Evolutionary conservation across 2,888 invertebrate genomes (phyloP).

Genomic region (Erebia ligea): DNA sequence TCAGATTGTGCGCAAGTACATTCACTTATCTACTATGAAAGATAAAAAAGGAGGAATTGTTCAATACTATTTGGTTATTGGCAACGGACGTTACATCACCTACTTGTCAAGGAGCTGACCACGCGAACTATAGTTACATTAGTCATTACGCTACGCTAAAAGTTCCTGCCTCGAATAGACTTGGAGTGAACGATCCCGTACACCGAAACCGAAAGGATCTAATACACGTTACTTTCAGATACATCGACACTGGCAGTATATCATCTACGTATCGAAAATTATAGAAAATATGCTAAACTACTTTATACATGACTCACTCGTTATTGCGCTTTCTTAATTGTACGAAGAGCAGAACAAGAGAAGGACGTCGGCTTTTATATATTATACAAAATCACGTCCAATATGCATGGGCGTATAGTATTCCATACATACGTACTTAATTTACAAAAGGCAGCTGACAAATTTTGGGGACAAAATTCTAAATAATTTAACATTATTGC

Average conservation of each 20-base stretch:
- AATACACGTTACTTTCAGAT: conserved; percentile 41
- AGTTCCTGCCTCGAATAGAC: conserved; percentile 38
- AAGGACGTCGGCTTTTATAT: conserved; percentile 40
- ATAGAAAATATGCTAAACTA: conserved; percentile 77
- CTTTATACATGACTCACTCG: conserved; percentile 77
- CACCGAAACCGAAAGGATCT: conserved; percentile 44
- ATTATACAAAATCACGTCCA: neutral
- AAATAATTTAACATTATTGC: conserved; percentile 13
- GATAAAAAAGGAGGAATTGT: conserved; percentile 70
- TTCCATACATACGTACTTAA: conserved; percentile 13
- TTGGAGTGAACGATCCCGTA: conserved; percentile 26
- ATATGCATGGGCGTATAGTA: neutral
- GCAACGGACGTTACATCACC: conserved; percentile 67
- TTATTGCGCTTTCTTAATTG: conserved; percentile 76
- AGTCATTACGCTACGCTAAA: conserved; percentile 49
- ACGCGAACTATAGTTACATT: conserved; percentile 55
- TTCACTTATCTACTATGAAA: conserved; percentile 71
- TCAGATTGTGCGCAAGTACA: conserved; percentile 74
- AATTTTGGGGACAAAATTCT: conserved; percentile 13
- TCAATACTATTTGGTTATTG: conserved; percentile 78
- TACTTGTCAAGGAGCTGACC: conserved; percentile 55
- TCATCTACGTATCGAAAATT: conserved; percentile 78
- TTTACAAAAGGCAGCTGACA: conserved; percentile 14
- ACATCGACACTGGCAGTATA: conserved; percentile 72
- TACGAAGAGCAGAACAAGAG: conserved; percentile 50